phyloP scores from a whole-genome alignment of 2,113 vertebrate species.

The Amia ocellicauda region DNA sequence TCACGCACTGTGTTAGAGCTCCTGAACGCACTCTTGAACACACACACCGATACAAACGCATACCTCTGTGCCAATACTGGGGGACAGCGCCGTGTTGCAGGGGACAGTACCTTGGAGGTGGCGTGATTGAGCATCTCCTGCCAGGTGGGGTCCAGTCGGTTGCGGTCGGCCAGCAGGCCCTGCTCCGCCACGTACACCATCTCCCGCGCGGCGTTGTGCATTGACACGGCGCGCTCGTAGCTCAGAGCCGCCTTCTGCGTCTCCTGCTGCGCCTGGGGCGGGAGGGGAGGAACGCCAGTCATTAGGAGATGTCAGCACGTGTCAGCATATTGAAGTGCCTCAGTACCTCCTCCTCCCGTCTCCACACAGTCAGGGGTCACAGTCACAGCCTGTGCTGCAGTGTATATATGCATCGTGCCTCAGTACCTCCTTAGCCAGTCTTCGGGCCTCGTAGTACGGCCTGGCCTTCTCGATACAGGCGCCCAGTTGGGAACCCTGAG shows the following conservation, averaged over 20 bases:
- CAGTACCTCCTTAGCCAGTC: constrained; percentile 77
- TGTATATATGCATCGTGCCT: too few relatives aligned
- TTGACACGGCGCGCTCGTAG: constrained; percentile 85
- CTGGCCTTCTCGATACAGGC: constrained; percentile 85
- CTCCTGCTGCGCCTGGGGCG: constrained; percentile 82
- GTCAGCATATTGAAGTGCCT: too few relatives aligned
- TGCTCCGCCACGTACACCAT: constrained; percentile 93
- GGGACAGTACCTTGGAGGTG: constrained; percentile 80
- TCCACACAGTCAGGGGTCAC: too few relatives aligned
- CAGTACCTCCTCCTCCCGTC: constrained; percentile 77
- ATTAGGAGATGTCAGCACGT: not conserved
- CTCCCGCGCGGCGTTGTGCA: constrained; percentile 86
- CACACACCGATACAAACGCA: not conserved
- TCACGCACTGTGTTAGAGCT: too few relatives aligned
- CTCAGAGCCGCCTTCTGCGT: constrained; percentile 84
- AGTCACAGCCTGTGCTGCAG: too few relatives aligned
- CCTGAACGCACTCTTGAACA: too few relatives aligned
- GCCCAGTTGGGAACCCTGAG: constrained; percentile 79
- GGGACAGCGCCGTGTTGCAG: too few relatives aligned
- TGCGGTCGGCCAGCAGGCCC: constrained; percentile 80
- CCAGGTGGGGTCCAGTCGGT: constrained; percentile 88
- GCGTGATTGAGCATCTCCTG: constrained; percentile 94
- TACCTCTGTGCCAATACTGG: not conserved
- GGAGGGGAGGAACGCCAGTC: not conserved
- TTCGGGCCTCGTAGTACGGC: constrained; percentile 84